Base-by-base conservation (phyloP, 2,797 vertebrate species). In the Rhynchonycteris naso region DNA sequence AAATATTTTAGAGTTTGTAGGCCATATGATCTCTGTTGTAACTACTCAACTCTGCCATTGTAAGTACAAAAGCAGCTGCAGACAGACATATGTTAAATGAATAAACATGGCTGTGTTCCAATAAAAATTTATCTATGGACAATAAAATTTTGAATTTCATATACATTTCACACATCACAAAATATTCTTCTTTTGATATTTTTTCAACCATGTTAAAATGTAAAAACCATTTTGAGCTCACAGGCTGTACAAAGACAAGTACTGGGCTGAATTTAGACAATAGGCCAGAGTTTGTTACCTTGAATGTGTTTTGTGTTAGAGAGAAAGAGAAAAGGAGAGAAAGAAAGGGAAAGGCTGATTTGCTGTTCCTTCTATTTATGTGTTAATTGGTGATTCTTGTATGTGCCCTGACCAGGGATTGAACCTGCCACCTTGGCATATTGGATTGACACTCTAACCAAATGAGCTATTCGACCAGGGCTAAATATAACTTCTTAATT, bases 171-270 rank as follows among this genome's bases (percentile, higher is more conserved):
- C 65, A 71, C 88, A 52, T 79, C 43, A 54, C 43, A 52, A 91
- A 84, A 76, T 28, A 65, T 30, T 79, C 38, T 66, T 94, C 35
- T 69, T 71, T 69, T 81, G 33, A 81, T 80, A 76, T 79, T 72
- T 88, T 79, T 95, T 28, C 35, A 75, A 43, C 26, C 47, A 35
- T 52, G 10, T 28, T 38, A 66, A 79, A 82, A 63, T 79, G 11
- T 95, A 69, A 83, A 91, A 91, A 59, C 68, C 59, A 85, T 93
- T 88, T 33, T 85, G 90, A 80, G 76, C 35, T 87, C 38, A 56
- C 14, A 72, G 30, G 22, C 59, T 68, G 1, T 38, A 52, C 24
- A 81, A 88, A 93, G 35, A 85, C 21, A 56, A 4, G 38, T 21
- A 38, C n/a, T 26, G 58, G 65, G 33, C 4, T 88, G 19, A 22